Base-by-base conservation (phyloP, 2,888 invertebrate genomes). In the Crematogaster levior region DNA sequence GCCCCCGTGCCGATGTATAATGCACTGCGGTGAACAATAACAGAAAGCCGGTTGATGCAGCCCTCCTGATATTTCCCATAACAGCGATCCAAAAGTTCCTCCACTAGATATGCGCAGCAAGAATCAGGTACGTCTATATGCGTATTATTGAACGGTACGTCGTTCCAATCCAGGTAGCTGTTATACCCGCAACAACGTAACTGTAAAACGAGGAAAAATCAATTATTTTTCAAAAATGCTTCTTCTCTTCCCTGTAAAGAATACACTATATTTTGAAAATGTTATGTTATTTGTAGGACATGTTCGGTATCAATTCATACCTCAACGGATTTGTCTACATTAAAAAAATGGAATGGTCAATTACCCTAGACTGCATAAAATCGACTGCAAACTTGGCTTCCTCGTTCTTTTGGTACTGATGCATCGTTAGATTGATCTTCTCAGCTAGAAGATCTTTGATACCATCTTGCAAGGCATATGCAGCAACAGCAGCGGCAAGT, bases 1-100 rank as follows among this genome's bases (percentile, higher is more conserved):
- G 97, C 97, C 5, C 97, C 97, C 70, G 97, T 97, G 3, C 96
- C 97, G 84, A 97, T 94, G 73, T 97, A 95, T 79, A 97, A 95
- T 40, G 97, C 96, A 92, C 97, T 97, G 92, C 97, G 96, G 88
- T 96, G 95, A n/a, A 97, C 95, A 84, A 97, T 94, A 88, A 95
- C 95, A 70, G 95, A 95, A 88, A 97, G 95, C 70, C 96, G 95
- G 10, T 95, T 95, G 65, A 96, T 95, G 89, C 97, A 97, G 4
- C 97, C 97, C 84, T 95, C 85, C 34, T 79, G 79, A 84, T 93
- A 94, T 81, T 91, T 96, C 95, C 68, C 58, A 18, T 30, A 5
- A n/a, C 66, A 61, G 6, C 27, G n/a, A 12, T n/a, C 63, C n/a
- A 48, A 93, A 93, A 0, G 91, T 87, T 1, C 65, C 87, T 34